Base-by-base conservation (phyloP, 2,113 vertebrate species). In the Tautogolabrus adspersus region DNA sequence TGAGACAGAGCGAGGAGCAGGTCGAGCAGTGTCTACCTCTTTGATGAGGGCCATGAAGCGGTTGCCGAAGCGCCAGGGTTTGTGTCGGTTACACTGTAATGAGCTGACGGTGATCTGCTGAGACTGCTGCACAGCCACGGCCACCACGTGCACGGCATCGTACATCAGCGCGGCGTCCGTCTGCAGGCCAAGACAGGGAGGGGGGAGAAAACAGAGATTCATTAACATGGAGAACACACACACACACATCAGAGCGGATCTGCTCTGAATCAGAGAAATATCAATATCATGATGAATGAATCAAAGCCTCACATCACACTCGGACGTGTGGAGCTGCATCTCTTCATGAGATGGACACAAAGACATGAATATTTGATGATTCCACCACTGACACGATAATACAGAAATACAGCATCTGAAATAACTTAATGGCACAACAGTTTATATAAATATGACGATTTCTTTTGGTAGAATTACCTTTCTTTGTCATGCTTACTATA, bases 51-150 rank as follows among this genome's bases (percentile, higher is more conserved):
- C 96, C 96, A 99, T 98, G 83, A 99, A 99, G 65, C 97, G 96
- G 58, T 97, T 97, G 74, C 97, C 98, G 11, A 99, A 99, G 80
- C 98, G 96, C 98, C 98, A 99, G 0, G 98, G 98, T 62, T 99
- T 99, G 94, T 99, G 98, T 13, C 98, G 94, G 91, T 98, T 99
- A 90, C 98, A 99, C 92, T 99, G 98, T 19, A 99, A 93, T 0
- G 98, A 99, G 23, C 98, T 99, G 91, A 99, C 98, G 1, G 98
- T 99, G 95, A 99, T 99, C 94, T 99, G 98, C 18, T 97, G 96
- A 87, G 98, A 99, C 94, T 99, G 98, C 79, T 99, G 98, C 68
- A 99, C 97, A 1, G 97, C 98, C 89, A 99, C 97, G 0, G 98
- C 98, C 76, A 98, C 98, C 74, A 99, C 95, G 13, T 99, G 98